Evolutionary conservation across 2,113 vertebrate genomes (phyloP), one percentile per base, ranked within the genome.

Genomic region (Dicentrarchus labrax): DNA sequence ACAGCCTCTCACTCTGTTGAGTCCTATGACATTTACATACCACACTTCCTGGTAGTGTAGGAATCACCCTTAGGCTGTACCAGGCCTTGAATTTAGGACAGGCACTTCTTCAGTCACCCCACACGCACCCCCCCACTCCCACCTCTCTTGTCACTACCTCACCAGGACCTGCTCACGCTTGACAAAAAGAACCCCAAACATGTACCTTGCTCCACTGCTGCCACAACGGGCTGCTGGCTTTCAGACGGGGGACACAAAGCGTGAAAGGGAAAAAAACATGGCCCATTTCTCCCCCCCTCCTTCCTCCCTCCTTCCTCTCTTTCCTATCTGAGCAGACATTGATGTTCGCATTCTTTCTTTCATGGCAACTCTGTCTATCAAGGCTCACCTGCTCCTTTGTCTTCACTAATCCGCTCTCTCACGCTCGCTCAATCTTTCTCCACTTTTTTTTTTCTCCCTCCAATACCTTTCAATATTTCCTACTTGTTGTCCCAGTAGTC

Each of bases 11-110:
- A 90, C 92, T 93, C 93, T 84, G 92, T 89, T 88, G 91, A 85
- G 51, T 89, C 91, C 84, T 66, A 85, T 94, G 93, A 95, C 93
- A 95, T 94, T 95, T 95, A 94, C 93, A 94, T 94, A 93, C 88
- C 90, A 78, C 87, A 72, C 89, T 86, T 86, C 83, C 92, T 90
- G 91, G 39, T 89, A 72, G 87, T 90, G 92, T 85, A 82, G 88
- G 87, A 91, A 87, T 92, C 88, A 78, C 88, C 93, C 93, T 41
- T 16, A 59, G 93, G 94, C 93, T 86, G 86, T 90, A 92, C 89
- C 86, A 89, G 85, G 80, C 83, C 83, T 88, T 80, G 84, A 87
- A 93, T 95, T 93, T 91, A 87, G 93, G 92, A 92, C 92, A 90
- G 88, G 83, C 87, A 19, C 85, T 62, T 92, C 84, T 84, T 67